These are phyloP conservation scores for Salvelinus alpinus DNA, from an alignment of 2,113 vertebrate genomes.

Conservation along the genomic window DNA sequence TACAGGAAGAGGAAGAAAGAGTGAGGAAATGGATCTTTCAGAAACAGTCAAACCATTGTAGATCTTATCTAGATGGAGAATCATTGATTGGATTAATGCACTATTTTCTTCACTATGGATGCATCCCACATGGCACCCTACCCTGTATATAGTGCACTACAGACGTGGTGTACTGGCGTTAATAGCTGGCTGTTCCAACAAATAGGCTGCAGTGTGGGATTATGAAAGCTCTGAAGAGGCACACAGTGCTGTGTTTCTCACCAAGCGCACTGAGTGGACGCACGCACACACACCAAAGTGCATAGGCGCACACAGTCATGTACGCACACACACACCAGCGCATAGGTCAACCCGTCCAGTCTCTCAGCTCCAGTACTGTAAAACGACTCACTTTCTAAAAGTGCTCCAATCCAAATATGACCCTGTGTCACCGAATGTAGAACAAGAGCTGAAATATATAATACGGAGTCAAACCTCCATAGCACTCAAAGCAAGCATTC, in stretches of 20 bases:
- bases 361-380: slow-evolving; percentile 9
- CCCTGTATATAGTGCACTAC: too few species aligned
- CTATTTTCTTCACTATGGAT: too few species aligned
- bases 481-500: background rate
- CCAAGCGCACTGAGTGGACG: too few species aligned
- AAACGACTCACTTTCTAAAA: slow-evolving; percentile 5
- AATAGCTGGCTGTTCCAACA: background rate
- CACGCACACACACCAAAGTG: too few species aligned
- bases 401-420: background rate
- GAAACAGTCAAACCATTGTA: background rate
- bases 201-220: background rate
- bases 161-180: background rate
- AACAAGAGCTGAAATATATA: background rate
- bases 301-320: background rate
- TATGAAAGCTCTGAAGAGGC: slow-evolving; percentile 3
- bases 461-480: background rate
- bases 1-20: background rate
- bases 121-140: too few species aligned
- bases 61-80: too few species aligned
- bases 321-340: background rate
- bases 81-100: too few species aligned
- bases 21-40: background rate
- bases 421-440: background rate
- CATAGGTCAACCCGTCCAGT: slow-evolving; percentile 4
- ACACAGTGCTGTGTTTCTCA: background rate